Percentiles rank a stretch among this genome's conserved stretches.
Evolutionary conservation across 2,113 vertebrate genomes (phyloP).

Genomic region (Eulacestoma nigropectus): DNA sequence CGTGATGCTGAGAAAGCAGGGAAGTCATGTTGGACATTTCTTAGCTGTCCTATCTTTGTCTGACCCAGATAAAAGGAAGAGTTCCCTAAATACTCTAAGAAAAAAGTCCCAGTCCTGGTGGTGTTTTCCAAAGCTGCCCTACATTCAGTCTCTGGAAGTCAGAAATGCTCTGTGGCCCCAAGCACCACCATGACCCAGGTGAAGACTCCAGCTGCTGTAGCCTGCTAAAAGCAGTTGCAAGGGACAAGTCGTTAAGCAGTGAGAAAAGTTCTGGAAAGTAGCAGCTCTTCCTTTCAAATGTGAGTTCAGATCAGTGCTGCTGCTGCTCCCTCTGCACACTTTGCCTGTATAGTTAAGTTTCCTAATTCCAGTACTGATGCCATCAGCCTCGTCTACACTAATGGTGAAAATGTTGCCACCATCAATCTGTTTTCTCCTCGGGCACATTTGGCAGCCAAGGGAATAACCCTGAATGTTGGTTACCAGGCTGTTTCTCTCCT

Average conservation of each 20-base stretch:
- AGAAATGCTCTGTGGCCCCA: not conserved
- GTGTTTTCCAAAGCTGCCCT: not conserved
- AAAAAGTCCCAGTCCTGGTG: not conserved
- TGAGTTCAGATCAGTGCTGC: not conserved
- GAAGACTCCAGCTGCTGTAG: not conserved
- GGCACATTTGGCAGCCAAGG: not conserved
- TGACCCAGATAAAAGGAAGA: constrained; percentile 5
- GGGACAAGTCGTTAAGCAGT: not conserved
- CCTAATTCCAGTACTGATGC: not conserved
- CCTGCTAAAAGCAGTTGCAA: not conserved
- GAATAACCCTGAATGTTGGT: not conserved
- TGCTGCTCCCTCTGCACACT: not conserved
- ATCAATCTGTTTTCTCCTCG: not conserved
- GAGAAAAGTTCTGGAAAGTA: not conserved
- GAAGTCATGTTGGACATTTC: not conserved
- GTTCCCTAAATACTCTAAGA: not conserved
- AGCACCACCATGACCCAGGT: not conserved
- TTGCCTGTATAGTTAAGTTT: not conserved
- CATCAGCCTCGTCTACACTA: not conserved
- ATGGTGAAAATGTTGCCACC: not conserved
- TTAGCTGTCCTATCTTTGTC: constrained; percentile 23
- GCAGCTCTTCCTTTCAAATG: not conserved
- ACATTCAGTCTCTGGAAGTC: not conserved
- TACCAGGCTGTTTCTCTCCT: not conserved
- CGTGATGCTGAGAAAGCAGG: not conserved